phyloP scores from a whole-genome alignment of 2,113 vertebrate species.

The Triplophysa dalaica region DNA sequence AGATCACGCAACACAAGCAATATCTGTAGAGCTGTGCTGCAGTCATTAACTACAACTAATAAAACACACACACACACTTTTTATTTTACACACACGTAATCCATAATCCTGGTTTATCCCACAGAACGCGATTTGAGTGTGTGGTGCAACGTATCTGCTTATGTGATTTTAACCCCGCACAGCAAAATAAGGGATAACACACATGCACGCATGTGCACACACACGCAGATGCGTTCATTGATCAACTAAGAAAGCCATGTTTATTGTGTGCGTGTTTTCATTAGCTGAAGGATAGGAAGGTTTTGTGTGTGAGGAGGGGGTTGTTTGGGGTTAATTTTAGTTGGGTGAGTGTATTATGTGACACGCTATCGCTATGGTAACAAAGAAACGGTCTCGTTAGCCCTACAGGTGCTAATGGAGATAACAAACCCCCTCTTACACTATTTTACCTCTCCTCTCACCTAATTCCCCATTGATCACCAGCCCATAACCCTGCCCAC shows the following conservation, averaged over 20 bases:
- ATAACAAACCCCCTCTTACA: constrained; percentile 69
- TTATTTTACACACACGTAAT: not conserved
- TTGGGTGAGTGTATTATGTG: constrained; percentile 61
- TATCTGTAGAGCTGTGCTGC: constrained; percentile 28
- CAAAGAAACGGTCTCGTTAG: constrained; percentile 73
- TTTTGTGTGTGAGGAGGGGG: constrained; percentile 44
- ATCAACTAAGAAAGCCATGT: constrained; percentile 71
- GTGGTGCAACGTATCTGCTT: not conserved
- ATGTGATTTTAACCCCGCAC: constrained; percentile 14
- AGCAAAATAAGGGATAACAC: constrained; percentile 20
- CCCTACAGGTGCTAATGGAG: constrained; percentile 80
- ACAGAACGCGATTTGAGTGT: not conserved
- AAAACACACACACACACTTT: constrained; percentile 35
- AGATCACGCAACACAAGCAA: constrained; percentile 42
- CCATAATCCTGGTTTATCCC: constrained; percentile 3
- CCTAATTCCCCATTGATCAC: constrained; percentile 25
- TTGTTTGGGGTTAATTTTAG: constrained; percentile 38
- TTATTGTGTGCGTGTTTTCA: constrained; percentile 66
- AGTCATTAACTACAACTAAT: constrained; percentile 40
- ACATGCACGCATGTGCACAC: too few species aligned
- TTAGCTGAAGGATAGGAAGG: constrained; percentile 59
- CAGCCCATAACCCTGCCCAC: not conserved
- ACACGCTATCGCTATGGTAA: constrained; percentile 71
- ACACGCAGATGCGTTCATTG: constrained; percentile 56
- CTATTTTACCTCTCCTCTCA: constrained; percentile 58